A percentile compares a stretch with the other conserved stretches of the same genome.
These are phyloP conservation scores for Pollachius pollachius DNA, from an alignment of 2,113 vertebrate species.

Conservation along the genomic window DNA sequence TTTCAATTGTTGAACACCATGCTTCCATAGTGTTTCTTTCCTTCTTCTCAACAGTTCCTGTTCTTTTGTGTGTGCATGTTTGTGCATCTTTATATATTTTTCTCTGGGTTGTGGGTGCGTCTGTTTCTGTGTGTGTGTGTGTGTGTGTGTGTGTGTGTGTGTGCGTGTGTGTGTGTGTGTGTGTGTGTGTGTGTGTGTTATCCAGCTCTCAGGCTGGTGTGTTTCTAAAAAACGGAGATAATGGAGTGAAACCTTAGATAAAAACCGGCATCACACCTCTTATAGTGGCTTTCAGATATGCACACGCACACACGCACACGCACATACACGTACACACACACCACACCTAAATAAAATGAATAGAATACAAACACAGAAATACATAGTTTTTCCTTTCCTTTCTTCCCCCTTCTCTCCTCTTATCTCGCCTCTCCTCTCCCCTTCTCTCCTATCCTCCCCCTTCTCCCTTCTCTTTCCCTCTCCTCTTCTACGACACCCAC, in stretches of 20 bases:
- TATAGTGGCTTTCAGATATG: constrained; percentile 22
- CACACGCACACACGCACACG: neutral
- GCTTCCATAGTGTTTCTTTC: constrained; percentile 11
- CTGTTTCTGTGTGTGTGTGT: neutral
- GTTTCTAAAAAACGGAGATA: constrained; percentile 22
- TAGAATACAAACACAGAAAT: neutral
- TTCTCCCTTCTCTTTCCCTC: neutral
- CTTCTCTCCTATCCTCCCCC: neutral
- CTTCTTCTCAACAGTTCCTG: constrained; percentile 2
- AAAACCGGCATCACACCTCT: constrained; percentile 13
- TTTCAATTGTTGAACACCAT: neutral
- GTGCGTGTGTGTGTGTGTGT: constrained; percentile 1
- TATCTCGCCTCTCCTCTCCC: constrained; percentile 11
- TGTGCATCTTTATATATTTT: neutral
- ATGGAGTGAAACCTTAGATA: constrained; percentile 15
- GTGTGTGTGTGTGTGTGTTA: constrained; percentile 11
- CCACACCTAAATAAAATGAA: neutral
- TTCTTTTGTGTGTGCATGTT: neutral
- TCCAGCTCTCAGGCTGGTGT: constrained; percentile 9
- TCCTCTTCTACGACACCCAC: neutral
- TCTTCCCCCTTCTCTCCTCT: constrained; percentile 5
- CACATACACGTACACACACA: neutral
- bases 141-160: constrained; percentile 7
- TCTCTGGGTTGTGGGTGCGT: too few species aligned
- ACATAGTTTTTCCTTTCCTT: neutral